These are phyloP conservation scores for Kryphioiulus occultus DNA, from an alignment of 2,888 invertebrate genomes.

Conservation along the genomic window DNA sequence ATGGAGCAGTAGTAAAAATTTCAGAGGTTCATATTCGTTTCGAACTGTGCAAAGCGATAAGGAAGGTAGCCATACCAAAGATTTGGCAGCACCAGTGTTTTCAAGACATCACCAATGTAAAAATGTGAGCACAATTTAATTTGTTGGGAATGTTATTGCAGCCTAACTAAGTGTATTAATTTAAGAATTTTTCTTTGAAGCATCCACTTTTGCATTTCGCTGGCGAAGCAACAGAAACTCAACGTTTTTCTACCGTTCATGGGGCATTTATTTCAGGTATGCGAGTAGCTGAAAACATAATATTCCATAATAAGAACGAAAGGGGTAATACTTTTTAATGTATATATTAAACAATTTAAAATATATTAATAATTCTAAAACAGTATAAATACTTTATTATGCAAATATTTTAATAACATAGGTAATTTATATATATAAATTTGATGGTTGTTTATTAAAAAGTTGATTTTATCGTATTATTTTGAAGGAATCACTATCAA, in stretches of 20 bases:
- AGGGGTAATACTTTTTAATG: too few species aligned
- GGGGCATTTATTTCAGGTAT: slow-evolving; percentile 68
- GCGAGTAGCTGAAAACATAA: slow-evolving; percentile 55
- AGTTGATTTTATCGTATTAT: too few species aligned
- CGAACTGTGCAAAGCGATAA: slow-evolving; percentile 67
- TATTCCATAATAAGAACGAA: too few species aligned
- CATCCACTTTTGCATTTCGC: slow-evolving; percentile 69
- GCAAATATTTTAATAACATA: neutral
- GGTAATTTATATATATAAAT: too few species aligned
- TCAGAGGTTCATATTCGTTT: slow-evolving; percentile 76
- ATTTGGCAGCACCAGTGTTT: slow-evolving; percentile 68
- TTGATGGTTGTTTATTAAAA: too few species aligned
- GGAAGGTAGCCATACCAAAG: slow-evolving; percentile 65
- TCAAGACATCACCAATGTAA: neutral
- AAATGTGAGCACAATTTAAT: neutral
- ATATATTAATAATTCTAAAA: neutral
- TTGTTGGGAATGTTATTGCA: too few species aligned
- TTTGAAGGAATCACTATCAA: too few species aligned
- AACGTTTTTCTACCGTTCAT: slow-evolving; percentile 73
- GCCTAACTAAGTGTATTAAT: too few species aligned
- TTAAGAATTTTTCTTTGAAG: neutral
- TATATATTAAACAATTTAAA: neutral
- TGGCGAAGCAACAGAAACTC: slow-evolving; percentile 71
- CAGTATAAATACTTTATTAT: neutral
- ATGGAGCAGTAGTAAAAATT: slow-evolving; percentile 75